Base-by-base conservation (phyloP, 2,888 invertebrate species). In the Sinhomidia bicolor region DNA sequence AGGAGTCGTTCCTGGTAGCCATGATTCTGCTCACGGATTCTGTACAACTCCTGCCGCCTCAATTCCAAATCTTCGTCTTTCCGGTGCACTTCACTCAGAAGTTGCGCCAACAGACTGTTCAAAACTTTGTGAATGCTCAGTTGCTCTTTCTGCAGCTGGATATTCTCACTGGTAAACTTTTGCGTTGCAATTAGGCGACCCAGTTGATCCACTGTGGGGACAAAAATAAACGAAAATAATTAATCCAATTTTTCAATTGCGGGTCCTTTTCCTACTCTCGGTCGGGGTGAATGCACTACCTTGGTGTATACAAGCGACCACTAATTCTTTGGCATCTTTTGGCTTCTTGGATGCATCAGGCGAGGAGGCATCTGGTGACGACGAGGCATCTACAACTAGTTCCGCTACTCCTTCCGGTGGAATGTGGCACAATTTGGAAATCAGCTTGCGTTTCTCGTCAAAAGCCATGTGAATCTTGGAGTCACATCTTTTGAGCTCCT, bases 391-490 rank as follows among this genome's bases (percentile, higher is more conserved):
- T 26, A 96, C 96, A 81, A 95, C 95, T 91, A 96, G 95, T 91
- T 95, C 95, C 91, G 96, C 95, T 91, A 96, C 95, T 91, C 95
- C 95, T 92, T 96, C 96, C 90, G 95, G 94, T 82, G 96, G 96
- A 93, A 97, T 95, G 93, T 96, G 95, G 93, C 97, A 95, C 93
- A 97, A 95, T 93, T 96, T 96, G 90, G 96, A 96, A 91, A 97
- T 96, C 90, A 97, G 94, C 92, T 95, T 94, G 93, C 96, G 96
- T 93, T 97, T 96, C 93, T 97, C 96, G 87, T 95, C 94, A 91
- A 97, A 93, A 68, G 96, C 95, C 93, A 95, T 95, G 90, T 95
- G 95, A 89, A 97, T 96, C 91, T 95, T 94, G 92, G 95, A 95
- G 93, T 97, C 96, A 93, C 96, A 95, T 89, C 96, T 95, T 91